Evolutionary conservation across 1,140 invertebrate genomes (phyloP).

Genomic region (Arctopsyche grandis): DNA sequence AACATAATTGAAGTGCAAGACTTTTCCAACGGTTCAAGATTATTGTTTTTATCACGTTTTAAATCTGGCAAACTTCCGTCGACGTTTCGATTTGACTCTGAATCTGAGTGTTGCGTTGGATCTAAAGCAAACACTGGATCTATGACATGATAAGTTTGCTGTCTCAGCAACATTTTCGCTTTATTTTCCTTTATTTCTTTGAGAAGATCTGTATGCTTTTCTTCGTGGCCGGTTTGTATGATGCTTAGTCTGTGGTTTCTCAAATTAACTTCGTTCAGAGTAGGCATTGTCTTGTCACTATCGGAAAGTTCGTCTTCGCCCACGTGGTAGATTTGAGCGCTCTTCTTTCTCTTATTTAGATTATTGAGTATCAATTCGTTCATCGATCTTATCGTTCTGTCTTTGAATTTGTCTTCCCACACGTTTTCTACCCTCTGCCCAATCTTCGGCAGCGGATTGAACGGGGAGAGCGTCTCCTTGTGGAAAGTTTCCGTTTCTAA

Average conservation of each 20-base stretch:
- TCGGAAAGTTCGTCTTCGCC: conserved; percentile 31
- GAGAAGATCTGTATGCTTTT: conserved; percentile 3
- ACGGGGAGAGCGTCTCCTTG: conserved; percentile 61
- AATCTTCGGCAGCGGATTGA: conserved; percentile 64
- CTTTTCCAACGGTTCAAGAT: conserved; percentile 15
- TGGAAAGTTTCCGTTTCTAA: conserved; percentile 59
- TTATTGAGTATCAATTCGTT: conserved; percentile 44
- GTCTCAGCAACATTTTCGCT: conserved; percentile 10
- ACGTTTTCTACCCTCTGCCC: conserved; percentile 58
- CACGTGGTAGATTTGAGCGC: conserved; percentile 33
- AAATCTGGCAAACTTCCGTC: not conserved
- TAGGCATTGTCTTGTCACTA: not conserved
- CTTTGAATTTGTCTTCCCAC: conserved; percentile 58
- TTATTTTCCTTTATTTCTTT: conserved; percentile 34
- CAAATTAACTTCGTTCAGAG: conserved; percentile 44
- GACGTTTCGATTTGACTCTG: not conserved
- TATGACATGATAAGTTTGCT: conserved; percentile 16
- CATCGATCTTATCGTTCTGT: conserved; percentile 57
- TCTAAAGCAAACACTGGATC: not conserved
- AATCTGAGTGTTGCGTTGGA: not conserved
- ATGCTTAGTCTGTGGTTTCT: conserved; percentile 40
- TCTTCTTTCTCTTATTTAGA: conserved; percentile 55
- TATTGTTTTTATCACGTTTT: conserved; percentile 1
- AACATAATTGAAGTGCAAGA: conserved; percentile 5
- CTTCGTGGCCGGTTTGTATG: conserved; percentile 11